phyloP scores from a whole-genome alignment of 2,888 invertebrate species.

The Tuberolachnus salignus region DNA sequence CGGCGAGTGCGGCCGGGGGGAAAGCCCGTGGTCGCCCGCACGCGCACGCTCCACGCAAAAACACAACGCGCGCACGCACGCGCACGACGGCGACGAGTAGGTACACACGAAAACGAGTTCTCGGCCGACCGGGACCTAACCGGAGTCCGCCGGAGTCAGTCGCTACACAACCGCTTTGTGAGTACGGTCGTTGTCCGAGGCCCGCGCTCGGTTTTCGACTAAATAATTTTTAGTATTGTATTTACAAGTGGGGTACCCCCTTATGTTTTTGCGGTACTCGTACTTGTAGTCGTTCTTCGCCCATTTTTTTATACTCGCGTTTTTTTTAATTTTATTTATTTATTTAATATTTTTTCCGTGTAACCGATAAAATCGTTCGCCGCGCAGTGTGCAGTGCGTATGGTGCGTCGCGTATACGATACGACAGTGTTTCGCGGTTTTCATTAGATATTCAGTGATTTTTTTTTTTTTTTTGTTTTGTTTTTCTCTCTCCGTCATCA shows the following conservation, averaged over 20 bases:
- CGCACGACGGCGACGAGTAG: background rate
- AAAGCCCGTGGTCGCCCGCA: background rate
- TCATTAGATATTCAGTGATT: too few species aligned
- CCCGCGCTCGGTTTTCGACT: background rate
- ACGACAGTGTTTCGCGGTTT: background rate
- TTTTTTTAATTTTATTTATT: background rate
- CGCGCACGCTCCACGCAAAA: too few species aligned
- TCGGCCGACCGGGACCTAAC: conserved; percentile 1
- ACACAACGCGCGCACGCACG: background rate
- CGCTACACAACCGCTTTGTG: conserved; percentile 12
- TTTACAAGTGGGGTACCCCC: background rate
- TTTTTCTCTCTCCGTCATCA: background rate
- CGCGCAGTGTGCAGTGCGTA: too few species aligned
- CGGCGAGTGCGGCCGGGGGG: background rate
- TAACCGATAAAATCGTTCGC: too few species aligned
- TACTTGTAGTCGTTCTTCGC: background rate
- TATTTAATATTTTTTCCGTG: too few species aligned
- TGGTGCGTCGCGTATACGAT: too few species aligned
- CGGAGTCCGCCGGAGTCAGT: conserved; percentile 41
- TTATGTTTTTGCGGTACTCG: background rate
- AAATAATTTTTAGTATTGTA: background rate
- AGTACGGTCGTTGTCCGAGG: background rate
- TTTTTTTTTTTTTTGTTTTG: background rate
- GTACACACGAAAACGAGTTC: conserved; percentile 42
- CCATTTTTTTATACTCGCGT: background rate